Evolutionary conservation across 2,113 vertebrate genomes (phyloP), one percentile per base, ranked within the genome.

Genomic region (Ictalurus furcatus): DNA sequence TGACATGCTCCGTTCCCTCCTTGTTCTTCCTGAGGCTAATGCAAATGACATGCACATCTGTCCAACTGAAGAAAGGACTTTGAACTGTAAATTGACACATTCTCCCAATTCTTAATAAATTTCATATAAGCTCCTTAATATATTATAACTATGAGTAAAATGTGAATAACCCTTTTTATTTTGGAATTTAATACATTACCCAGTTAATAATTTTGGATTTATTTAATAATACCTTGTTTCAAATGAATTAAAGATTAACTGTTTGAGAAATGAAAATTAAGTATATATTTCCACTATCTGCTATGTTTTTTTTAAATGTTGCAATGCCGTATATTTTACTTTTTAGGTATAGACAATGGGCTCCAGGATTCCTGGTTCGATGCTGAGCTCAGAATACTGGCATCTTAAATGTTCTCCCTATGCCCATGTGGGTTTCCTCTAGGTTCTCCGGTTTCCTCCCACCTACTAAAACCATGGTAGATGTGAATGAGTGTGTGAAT

Each of bases 11-110:
- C 28, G 30, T 87, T 74, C 80, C 59, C 76, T 52, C 25, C 86
- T 67, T 69, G 78, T 56, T 81, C 19, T 81, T 67, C 23, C 44
- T 28, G 21, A 59, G 67, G 84, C 48, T 54, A 76, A 86, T 44
- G 12, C 48, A 16, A 65, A 37, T 13, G 8, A 37, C 30, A 23
- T 34, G 30, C 7, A 1, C 16, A 4, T 34, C 52, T 34, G 14
- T 30, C 79, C 54, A 81, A 12, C 2, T 17, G 2, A 80, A 17
- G 48, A 80, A 80, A 80, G 1, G 54, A 17, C 79, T 58, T 58
- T 82, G 80, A 82, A 37, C 54, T 82, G 56, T 59, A 34, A 37
- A 30, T 6, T 34, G 13, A 81, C 78, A 81, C 52, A 30, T 59
- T 80, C 25, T 54, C 48, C 48, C 5, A n/a, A n/a, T n/a, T 79